These are phyloP conservation scores for Macrochelys suwanniensis DNA, from an alignment of 2,797 vertebrate species.

Conservation along the genomic window DNA sequence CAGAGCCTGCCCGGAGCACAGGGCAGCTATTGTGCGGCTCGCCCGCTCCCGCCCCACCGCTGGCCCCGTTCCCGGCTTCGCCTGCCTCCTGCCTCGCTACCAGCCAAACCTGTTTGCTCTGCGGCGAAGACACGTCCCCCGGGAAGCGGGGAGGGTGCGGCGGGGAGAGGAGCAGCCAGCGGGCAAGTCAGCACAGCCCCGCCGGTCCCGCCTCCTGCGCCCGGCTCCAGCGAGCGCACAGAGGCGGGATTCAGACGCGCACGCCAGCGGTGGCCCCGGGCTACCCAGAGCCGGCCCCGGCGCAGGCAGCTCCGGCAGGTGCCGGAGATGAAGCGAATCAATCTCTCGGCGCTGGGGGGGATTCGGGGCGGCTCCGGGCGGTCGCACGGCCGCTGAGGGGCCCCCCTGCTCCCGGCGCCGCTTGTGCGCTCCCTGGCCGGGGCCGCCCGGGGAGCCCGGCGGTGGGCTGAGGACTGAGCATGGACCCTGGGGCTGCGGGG, in stretches of 20 bases:
- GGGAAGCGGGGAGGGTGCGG: constrained; percentile 1
- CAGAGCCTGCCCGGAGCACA: background rate
- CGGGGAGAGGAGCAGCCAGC: constrained; percentile 37
- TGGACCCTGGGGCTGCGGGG: background rate
- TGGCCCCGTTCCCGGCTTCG: background rate
- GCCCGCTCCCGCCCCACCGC: background rate
- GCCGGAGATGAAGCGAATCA: background rate
- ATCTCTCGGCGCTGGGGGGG: background rate
- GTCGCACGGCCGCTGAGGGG: constrained; percentile 63
- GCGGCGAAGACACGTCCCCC: constrained; percentile 15
- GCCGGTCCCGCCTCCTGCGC: constrained; percentile 61
- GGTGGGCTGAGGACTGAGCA: background rate
- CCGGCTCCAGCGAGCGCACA: constrained; percentile 9
- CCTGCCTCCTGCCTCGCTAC: background rate
- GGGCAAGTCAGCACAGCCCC: constrained; percentile 54
- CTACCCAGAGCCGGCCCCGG: background rate
- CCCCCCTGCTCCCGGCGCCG: constrained; percentile 18
- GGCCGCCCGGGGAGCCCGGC: background rate
- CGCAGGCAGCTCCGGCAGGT: background rate
- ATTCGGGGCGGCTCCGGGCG: background rate
- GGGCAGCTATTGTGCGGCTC: background rate
- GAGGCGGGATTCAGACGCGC: background rate
- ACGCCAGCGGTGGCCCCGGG: background rate
- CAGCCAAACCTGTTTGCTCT: constrained; percentile 28
- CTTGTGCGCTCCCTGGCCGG: constrained; percentile 45